Base-by-base conservation (phyloP, 1,140 invertebrate genomes). In the Arion vulgaris region DNA sequence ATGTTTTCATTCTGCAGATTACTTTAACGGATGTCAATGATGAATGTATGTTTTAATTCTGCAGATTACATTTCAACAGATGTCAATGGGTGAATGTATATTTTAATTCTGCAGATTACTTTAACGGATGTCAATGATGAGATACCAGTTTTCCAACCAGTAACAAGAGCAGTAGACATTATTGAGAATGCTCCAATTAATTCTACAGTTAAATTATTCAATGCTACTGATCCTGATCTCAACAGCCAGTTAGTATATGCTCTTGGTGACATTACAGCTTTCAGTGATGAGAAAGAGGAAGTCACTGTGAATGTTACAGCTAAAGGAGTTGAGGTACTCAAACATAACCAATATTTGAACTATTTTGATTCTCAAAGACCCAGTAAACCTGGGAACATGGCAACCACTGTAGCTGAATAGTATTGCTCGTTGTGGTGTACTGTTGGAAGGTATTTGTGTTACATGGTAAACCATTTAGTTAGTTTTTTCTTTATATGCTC, bases 81-180 rank as follows among this genome's bases (percentile, higher is more conserved):
- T n/a, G n/a, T n/a, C n/a, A n/a, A n/a, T n/a, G n/a, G n/a, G n/a
- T n/a, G n/a, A n/a, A n/a, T n/a, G n/a, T n/a, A n/a, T n/a, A n/a
- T 45, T 45, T 45, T 15, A 5, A 45, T 45, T 45, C 15, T 45
- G 41, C 41, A 81, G 80, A 86, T 90, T 39, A 69, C 76, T 11
- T 13, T 90, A 2, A 78, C 66, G 0, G 89, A 90, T 71, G 82
- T 89, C 74, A 90, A 90, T 75, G 89, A 90, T 79, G 87, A 90
- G 57, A 62, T 72, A 23, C 89, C 89, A 34, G 80, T 82, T 36
- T 86, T 89, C 39, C 76, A 53, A 0, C 71, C 81, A 4, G n/a
- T 36, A 0, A n/a, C 71, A 28, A 36, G 9, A 39, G 26, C 28
- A 7, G 51, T 62, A 13, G 71, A 72, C 28, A 36, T 81, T 28